Evolutionary conservation across 2,797 vertebrate species (phyloP).

Genomic region (Mormyrus proboscirostris): DNA sequence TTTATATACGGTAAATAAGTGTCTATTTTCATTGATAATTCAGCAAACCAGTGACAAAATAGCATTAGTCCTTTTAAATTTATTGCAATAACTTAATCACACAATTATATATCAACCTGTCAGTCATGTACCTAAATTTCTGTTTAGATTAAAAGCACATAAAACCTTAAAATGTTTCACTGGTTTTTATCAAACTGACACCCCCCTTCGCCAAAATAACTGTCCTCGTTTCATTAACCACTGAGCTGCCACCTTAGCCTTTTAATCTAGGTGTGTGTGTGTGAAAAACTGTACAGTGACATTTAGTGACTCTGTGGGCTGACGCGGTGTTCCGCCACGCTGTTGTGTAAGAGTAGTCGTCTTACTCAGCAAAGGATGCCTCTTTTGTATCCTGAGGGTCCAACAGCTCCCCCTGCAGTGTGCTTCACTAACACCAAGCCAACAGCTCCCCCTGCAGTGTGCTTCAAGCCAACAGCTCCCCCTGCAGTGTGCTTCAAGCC

Average conservation of each 20-base stretch:
- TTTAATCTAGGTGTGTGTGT: not conserved
- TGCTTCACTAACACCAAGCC: not conserved
- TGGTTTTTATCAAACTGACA: not conserved
- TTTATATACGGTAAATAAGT: not conserved
- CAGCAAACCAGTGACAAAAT: not conserved
- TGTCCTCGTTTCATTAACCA: not conserved
- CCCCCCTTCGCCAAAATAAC: not conserved
- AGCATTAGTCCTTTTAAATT: not conserved
- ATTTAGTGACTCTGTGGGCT: not conserved
- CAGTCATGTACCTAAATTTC: not conserved
- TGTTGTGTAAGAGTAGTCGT: not conserved
- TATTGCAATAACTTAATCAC: not conserved
- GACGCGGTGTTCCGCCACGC: not conserved
- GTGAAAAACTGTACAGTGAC: not conserved
- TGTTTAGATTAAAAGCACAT: not conserved
- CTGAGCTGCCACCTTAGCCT: not conserved
- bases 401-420: slow-evolving; percentile 2
- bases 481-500: not conserved
- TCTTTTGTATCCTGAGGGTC: not conserved
- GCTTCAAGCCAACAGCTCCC: not conserved
- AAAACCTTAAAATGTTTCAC: not conserved
- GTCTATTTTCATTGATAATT: not conserved
- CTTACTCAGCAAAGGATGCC: not conserved
- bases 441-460: not conserved
- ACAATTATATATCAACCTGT: not conserved